phyloP scores from a whole-genome alignment of 2,888 invertebrate species.

The Gymnocheta viridis region DNA sequence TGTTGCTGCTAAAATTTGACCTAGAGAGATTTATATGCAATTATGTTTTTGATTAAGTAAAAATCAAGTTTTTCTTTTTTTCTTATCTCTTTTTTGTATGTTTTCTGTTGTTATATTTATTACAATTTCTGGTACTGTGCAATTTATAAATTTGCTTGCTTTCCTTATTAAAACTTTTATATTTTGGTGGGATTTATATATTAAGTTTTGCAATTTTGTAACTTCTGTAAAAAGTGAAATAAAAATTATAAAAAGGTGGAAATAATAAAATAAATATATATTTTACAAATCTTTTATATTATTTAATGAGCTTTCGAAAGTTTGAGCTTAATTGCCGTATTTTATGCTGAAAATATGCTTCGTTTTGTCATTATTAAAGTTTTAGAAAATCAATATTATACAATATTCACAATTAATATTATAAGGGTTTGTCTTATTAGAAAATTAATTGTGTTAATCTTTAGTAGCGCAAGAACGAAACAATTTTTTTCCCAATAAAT shows the following conservation, averaged over 20 bases:
- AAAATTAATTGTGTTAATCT: no score
- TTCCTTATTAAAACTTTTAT: conserved; percentile 47
- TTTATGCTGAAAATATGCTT: no score
- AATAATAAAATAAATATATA: not conserved
- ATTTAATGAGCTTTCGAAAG: no score
- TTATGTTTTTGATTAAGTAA: conserved; percentile 66
- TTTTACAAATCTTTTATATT: no score
- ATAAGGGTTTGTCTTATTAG: no score
- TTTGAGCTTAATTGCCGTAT: no score
- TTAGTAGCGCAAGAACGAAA: no score
- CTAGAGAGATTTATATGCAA: conserved; percentile 65
- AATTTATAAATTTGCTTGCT: not conserved
- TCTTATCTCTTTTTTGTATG: no score
- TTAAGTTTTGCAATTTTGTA: conserved; percentile 30
- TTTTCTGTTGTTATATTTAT: conserved; percentile 11
- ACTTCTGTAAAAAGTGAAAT: not conserved
- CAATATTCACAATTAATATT: no score
- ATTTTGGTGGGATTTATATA: conserved; percentile 46
- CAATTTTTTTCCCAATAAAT: no score
- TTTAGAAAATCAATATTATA: no score
- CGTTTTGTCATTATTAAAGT: no score
- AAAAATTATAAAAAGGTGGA: not conserved
- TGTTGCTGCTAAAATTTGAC: conserved; percentile 46
- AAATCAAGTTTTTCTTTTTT: conserved; percentile 36
- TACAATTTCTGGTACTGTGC: conserved; percentile 22